Base-by-base conservation (phyloP, 1,140 invertebrate species). In the Panulirus ornatus region DNA sequence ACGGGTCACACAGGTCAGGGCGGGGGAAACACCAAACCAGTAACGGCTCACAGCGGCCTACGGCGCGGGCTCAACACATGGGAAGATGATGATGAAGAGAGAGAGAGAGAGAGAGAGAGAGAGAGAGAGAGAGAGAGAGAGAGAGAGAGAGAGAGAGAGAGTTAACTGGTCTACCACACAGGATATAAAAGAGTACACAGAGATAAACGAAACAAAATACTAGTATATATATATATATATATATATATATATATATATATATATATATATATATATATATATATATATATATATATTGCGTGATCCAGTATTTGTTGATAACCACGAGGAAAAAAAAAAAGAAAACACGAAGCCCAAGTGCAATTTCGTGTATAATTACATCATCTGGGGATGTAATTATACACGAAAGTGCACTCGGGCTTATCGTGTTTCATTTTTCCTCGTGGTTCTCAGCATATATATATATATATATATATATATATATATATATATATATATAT, bases 71-170 rank as follows among this genome's bases (percentile, higher is more conserved):
- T 11, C 11, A 58, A 58, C 11, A 22, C 6, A 70, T 6, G 34
- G 22, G 22, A 22, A 70, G 63, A 70, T 6, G 34, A 22, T 27
- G 66, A 22, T 11, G 11, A n/a, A 70, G 16, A 70, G n/a, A 70
- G 66, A 63, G 58, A 63, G 66, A 70, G n/a, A 70, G 14, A 70
- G n/a, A 16, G 66, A 70, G n/a, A 27, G 66, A 70, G n/a, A 70
- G 16, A 70, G n/a, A 70, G 66, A 27, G n/a, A 70, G 66, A 70
- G n/a, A 22, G n/a, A 70, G n/a, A 70, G 66, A 1, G n/a, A 16
- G n/a, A 1, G n/a, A 70, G n/a, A 8, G n/a, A 27, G n/a, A 8
- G 66, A 70, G 66, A 8, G 66, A 70, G 66, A 8, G 66, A 70
- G 66, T 2, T n/a, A 70, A 34, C 27, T 1, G 27, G 58, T 63